phyloP scores from a whole-genome alignment of 2,113 vertebrate genomes.

The Poecilia latipinna region DNA sequence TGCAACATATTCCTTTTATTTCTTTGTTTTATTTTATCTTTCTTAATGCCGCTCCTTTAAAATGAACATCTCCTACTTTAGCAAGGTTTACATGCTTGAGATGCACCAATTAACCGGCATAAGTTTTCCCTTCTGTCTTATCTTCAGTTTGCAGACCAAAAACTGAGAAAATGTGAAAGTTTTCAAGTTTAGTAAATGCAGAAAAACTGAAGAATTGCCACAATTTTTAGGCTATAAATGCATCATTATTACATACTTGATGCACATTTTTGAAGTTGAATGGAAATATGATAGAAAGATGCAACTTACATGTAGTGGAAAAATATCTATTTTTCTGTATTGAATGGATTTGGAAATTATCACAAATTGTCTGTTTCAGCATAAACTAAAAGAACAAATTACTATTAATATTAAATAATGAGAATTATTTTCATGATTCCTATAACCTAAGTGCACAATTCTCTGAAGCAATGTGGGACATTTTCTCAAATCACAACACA shows the following conservation, averaged over 20 bases:
- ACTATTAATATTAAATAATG: background rate
- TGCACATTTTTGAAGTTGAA: background rate
- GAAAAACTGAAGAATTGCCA: background rate
- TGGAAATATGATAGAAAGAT: background rate
- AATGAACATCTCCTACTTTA: background rate
- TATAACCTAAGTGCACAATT: background rate
- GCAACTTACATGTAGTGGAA: no score
- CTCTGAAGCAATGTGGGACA: background rate
- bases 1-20: background rate
- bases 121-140: background rate
- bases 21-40: no score
- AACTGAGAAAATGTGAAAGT: no score
- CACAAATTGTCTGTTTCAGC: background rate
- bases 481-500: background rate
- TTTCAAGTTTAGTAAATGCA: background rate
- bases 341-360: no score
- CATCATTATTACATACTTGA: no score
- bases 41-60: no score
- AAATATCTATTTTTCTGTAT: no score
- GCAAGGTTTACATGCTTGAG: background rate
- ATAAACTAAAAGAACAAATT: background rate
- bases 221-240: background rate
- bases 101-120: background rate
- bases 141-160: no score
- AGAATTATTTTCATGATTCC: background rate